phyloP scores from a whole-genome alignment of 2,888 invertebrate species.

The Tenodera sinensis region DNA sequence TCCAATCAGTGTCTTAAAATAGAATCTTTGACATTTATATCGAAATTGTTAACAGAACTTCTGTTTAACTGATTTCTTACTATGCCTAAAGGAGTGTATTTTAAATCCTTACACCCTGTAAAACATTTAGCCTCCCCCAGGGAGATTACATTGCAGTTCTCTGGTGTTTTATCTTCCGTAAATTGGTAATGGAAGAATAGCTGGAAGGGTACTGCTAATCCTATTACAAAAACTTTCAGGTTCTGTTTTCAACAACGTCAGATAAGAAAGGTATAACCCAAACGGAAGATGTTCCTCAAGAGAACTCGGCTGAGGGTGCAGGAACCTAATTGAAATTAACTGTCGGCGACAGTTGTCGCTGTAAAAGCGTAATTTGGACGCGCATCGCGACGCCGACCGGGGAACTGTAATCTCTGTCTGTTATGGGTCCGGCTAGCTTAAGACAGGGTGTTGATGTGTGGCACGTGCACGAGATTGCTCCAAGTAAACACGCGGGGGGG shows the following conservation, averaged over 20 bases:
- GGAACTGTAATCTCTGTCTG: neutral
- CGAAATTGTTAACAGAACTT: too few species aligned
- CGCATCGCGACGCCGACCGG: neutral
- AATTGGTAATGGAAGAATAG: neutral
- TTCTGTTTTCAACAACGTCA: neutral
- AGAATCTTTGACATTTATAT: too few species aligned
- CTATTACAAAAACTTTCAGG: neutral
- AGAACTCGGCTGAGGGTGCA: neutral
- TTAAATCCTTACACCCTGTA: too few species aligned
- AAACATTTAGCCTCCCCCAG: too few species aligned
- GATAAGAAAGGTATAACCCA: neutral
- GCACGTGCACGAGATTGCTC: neutral
- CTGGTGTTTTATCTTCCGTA: too few species aligned
- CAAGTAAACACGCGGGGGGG: neutral
- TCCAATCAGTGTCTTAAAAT: too few species aligned
- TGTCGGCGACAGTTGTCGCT: neutral
- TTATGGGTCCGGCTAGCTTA: neutral
- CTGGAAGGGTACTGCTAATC: neutral
- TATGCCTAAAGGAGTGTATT: too few species aligned
- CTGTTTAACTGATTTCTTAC: too few species aligned
- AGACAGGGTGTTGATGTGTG: neutral
- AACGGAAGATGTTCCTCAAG: neutral
- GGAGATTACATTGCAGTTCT: too few species aligned
- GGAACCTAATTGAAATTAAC: neutral
- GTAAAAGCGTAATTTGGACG: neutral